Base-by-base conservation (phyloP, 37 sponge, comb jelly and placozoan species). In the Beroe ovata region DNA sequence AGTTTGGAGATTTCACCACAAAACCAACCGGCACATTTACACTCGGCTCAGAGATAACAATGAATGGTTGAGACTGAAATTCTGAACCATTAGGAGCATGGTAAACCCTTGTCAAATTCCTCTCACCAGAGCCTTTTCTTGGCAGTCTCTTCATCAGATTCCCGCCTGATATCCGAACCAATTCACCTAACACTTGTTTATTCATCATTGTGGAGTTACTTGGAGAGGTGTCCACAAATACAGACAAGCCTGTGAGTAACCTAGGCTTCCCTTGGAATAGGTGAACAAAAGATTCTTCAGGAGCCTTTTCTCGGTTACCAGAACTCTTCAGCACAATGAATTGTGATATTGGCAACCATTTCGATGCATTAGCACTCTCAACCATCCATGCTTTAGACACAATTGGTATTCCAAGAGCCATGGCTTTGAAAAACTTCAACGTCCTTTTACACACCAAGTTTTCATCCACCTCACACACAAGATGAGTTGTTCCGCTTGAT, bases 381-480 rank as follows among this genome's bases (percentile, higher is more conserved):
- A 34, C 35, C 84, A 77, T 32, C 84, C 84, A 77, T 1, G 16
- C 28, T 23, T 36, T 11, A 21, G 54, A 11, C 6, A 77, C 54
- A 22, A 77, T 77, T 77, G 38, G 41, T 22, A 77, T 36, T 6
- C 84, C 54, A 14, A 39, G 22, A 28, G 84, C 42, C 84, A 77
- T 77, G 1, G 84, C 84, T 11, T 77, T 20, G 0, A 77, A 8
- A 42, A 77, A 77, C 23, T 77, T 77, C 33, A 42, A 23, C 0
- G 84, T 77, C 0, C 84, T 22, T 42, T 77, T 77, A 40, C 84
- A 77, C 6, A 8, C 19, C 14, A 21, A 42, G 20, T 42, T 42
- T 35, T 77, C 54, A 35, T 77, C 84, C 2, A 77, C 28, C n/a
- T 30, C 84, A 77, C 84, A 77, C 20, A 77, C 84, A n/a, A 77